Conservation (phyloP, 2,888 invertebrate genomes). For the Plemyria rubiginata region DNA sequence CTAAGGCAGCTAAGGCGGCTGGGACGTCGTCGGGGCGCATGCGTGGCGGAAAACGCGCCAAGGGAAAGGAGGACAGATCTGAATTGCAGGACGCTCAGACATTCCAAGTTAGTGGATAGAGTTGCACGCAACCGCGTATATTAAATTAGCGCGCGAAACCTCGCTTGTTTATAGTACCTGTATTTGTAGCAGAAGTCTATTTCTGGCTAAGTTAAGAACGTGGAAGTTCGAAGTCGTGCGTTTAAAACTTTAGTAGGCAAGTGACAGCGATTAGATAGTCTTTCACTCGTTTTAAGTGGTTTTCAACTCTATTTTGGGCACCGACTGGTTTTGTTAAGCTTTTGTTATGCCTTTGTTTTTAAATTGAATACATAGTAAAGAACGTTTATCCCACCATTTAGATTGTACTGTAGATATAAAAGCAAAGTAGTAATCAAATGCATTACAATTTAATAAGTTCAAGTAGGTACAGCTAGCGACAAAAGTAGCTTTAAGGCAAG, state of each 20-base stretch:
- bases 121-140: conserved; percentile 46
- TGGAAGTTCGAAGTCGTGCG: conserved; percentile 38
- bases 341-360: neutral
- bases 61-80: conserved; percentile 52
- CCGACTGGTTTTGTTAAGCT: conserved; percentile 8
- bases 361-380: neutral
- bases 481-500: too few relatives aligned
- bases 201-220: conserved; percentile 39
- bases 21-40: conserved; percentile 57
- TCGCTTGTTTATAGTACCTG: conserved; percentile 44
- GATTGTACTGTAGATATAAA: too few relatives aligned
- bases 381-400: neutral
- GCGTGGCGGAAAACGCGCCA: conserved; percentile 70
- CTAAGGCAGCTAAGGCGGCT: conserved; percentile 51
- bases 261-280: conserved; percentile 33
- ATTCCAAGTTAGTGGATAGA: conserved; percentile 69
- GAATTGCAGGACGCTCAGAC: conserved; percentile 58
- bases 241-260: conserved; percentile 50
- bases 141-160: conserved; percentile 53
- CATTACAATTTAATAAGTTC: neutral
- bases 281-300: conserved; percentile 21
- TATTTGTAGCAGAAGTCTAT: conserved; percentile 38
- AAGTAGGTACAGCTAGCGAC: neutral
- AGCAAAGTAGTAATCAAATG: neutral
- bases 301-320: conserved; percentile 14